Conservation (phyloP, 1,140 invertebrate genomes). For the Neelides sp. region DNA sequence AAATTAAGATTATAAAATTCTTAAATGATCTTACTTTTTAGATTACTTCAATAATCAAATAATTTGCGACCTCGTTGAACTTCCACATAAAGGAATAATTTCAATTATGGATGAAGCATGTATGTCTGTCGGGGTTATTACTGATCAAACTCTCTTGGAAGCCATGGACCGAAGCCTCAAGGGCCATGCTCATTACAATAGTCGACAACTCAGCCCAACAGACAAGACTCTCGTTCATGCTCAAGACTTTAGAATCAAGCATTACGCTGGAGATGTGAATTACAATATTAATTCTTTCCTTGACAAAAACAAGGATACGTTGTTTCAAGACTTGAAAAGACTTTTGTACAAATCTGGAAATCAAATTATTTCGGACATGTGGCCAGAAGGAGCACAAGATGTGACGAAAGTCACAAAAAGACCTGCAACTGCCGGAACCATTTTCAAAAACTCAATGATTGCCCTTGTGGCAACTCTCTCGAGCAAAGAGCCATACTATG, state of each 20-base stretch:
- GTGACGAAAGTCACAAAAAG: slow-evolving; percentile 88
- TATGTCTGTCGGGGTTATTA: slow-evolving; percentile 82
- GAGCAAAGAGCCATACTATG: slow-evolving; percentile 89
- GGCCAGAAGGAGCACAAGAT: slow-evolving; percentile 83
- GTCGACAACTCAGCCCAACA: slow-evolving; percentile 63
- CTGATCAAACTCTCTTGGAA: slow-evolving; percentile 76
- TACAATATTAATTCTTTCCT: slow-evolving; percentile 81
- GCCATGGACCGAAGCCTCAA: slow-evolving; percentile 83
- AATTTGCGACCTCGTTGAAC: slow-evolving; percentile 49
- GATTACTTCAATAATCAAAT: slow-evolving; percentile 69
- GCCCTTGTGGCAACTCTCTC: slow-evolving; percentile 74
- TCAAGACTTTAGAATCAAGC: slow-evolving; percentile 70
- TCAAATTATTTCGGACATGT: slow-evolving; percentile 67
- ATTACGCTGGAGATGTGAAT: slow-evolving; percentile 92
- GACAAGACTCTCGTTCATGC: slow-evolving; percentile 69
- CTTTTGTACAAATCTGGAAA: slow-evolving; percentile 71
- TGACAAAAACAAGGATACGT: slow-evolving; percentile 89
- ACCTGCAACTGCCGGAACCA: slow-evolving; percentile 77
- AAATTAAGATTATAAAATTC: too few relatives aligned
- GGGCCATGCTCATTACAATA: slow-evolving; percentile 77
- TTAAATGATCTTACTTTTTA: too few relatives aligned
- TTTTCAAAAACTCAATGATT: slow-evolving; percentile 91
- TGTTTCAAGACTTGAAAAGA: slow-evolving; percentile 92
- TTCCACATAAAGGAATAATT: slow-evolving; percentile 63
- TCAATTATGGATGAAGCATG: slow-evolving; percentile 91